Percentiles rank a stretch among this genome's conserved stretches.
phyloP scores from a whole-genome alignment of 2,888 invertebrate genomes.

The Trypoxylon attenuatum region DNA sequence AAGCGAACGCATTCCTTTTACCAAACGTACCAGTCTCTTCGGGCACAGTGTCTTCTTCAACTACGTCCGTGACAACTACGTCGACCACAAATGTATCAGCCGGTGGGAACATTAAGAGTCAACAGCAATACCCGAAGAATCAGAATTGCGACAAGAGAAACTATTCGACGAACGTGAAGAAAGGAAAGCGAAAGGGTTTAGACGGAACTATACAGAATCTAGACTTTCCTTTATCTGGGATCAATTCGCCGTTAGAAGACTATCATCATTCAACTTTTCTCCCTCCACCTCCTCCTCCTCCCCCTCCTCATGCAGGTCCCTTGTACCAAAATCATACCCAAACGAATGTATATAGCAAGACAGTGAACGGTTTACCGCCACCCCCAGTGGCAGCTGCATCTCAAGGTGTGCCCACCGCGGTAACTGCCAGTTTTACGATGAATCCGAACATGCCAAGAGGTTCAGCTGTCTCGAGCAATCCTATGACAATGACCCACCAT shows the following conservation, averaged over 20 bases:
- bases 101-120: slow-evolving; percentile 52
- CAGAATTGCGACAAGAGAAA: slow-evolving; percentile 70
- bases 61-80: slow-evolving; percentile 42
- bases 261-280: slow-evolving; percentile 67
- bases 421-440: slow-evolving; percentile 50
- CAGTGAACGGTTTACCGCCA: slow-evolving; percentile 55
- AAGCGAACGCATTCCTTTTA: slow-evolving; percentile 67
- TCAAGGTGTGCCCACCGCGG: slow-evolving; percentile 50
- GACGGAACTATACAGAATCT: slow-evolving; percentile 66
- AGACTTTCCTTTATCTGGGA: slow-evolving; percentile 68
- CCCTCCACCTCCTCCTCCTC: slow-evolving; percentile 47
- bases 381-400: slow-evolving; percentile 42
- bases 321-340: slow-evolving; percentile 71
- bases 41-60: slow-evolving; percentile 44
- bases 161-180: slow-evolving; percentile 63
- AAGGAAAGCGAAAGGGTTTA: slow-evolving; percentile 65
- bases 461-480: slow-evolving; percentile 58
- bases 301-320: slow-evolving; percentile 60
- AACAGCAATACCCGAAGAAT: slow-evolving; percentile 65
- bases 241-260: slow-evolving; percentile 68
- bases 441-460: slow-evolving; percentile 59
- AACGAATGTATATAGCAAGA: slow-evolving; percentile 62
- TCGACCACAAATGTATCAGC: slow-evolving; percentile 42
- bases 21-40: slow-evolving; percentile 64
- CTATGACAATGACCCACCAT: slow-evolving; percentile 68